Evolutionary conservation across 2,113 vertebrate genomes (phyloP).

Genomic region (Antechinus flavipes): DNA sequence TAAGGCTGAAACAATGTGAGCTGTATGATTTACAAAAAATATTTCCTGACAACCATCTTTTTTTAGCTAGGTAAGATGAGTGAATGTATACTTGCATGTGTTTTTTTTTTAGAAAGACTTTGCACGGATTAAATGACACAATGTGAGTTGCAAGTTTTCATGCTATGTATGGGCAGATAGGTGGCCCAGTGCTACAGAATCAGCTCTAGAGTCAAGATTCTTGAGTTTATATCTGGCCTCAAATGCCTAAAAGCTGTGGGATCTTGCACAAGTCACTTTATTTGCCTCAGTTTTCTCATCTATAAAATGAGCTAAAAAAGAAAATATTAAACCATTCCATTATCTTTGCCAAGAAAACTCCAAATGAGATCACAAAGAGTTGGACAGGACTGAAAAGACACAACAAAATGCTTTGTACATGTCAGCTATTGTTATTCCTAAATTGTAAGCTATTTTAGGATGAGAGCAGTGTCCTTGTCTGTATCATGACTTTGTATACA

Average conservation of each 20-base stretch:
- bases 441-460: background rate
- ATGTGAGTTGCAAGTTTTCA: background rate
- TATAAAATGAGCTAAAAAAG: background rate
- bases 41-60: background rate
- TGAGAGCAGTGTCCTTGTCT: background rate
- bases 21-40: background rate
- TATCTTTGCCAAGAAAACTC: background rate
- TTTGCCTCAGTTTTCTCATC: background rate
- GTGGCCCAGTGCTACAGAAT: background rate
- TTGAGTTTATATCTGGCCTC: background rate
- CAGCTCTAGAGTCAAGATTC: background rate
- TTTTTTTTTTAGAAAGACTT: background rate
- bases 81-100: background rate
- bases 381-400: background rate
- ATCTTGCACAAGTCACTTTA: background rate
- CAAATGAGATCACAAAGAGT: background rate
- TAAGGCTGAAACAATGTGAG: background rate
- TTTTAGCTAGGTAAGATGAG: background rate
- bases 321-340: background rate
- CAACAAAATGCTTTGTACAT: background rate
- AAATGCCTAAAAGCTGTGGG: background rate
- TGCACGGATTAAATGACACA: background rate
- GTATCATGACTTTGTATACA: background rate
- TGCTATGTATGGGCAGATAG: background rate
- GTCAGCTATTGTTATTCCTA: background rate